These are phyloP conservation scores for Trochalopteron elliotii DNA, from an alignment of 2,113 vertebrate species.

Conservation along the genomic window DNA sequence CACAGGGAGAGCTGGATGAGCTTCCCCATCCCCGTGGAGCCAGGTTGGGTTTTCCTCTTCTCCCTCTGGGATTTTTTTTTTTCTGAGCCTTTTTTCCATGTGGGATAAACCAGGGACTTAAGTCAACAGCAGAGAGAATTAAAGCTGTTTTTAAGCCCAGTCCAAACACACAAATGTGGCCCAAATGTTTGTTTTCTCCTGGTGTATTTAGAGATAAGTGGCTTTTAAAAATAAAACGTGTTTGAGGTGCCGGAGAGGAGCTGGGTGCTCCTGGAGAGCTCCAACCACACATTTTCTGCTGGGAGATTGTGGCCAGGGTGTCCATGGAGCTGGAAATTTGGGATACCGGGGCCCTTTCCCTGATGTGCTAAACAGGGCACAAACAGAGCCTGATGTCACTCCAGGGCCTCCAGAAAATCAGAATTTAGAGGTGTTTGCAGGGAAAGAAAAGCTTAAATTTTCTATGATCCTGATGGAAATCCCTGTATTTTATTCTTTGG, in stretches of 20 bases:
- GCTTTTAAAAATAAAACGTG: background rate
- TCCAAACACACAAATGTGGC: background rate
- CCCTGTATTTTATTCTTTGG: background rate
- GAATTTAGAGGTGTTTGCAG: background rate
- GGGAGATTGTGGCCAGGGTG: background rate
- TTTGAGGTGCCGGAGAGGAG: background rate
- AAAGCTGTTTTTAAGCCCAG: background rate
- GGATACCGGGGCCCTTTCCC: background rate
- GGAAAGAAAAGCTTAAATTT: fast-evolving
- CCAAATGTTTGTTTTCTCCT: background rate
- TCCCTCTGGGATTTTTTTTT: background rate
- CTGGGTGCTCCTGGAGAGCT: background rate
- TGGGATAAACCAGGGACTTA: background rate
- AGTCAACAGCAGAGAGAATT: background rate
- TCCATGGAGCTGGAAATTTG: background rate
- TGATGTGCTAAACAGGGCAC: background rate
- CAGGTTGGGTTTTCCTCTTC: fast-evolving
- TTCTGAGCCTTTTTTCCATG: background rate
- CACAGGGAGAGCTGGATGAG: background rate
- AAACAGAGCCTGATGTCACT: background rate
- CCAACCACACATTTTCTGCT: background rate
- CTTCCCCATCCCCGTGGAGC: fast-evolving
- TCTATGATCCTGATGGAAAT: background rate
- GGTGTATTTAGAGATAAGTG: background rate
- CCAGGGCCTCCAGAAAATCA: background rate